These are phyloP conservation scores for Macrosiphum euphorbiae DNA, from an alignment of 2,888 invertebrate species.

Conservation along the genomic window DNA sequence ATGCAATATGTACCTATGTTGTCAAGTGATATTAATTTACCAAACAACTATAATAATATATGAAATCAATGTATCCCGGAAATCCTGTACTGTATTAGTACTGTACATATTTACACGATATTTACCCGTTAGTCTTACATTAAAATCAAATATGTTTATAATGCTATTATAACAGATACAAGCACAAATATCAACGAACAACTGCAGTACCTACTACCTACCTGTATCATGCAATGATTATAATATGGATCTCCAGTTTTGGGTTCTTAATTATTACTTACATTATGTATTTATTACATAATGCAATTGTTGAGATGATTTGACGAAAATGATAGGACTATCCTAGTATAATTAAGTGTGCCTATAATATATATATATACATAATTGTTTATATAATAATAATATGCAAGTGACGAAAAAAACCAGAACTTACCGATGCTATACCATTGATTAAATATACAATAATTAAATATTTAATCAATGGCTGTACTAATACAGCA, in stretches of 20 bases:
- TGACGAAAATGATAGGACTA: neutral
- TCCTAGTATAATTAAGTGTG: neutral
- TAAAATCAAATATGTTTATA: neutral
- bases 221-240: neutral
- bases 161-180: neutral
- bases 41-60: neutral
- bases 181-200: neutral
- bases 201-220: neutral
- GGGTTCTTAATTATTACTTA: neutral
- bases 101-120: neutral
- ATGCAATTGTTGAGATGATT: neutral
- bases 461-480: no score
- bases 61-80: slow-evolving; percentile 45
- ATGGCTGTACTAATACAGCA: neutral
- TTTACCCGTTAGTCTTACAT: neutral
- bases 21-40: neutral
- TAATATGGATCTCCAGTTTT: neutral
- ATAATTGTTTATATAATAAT: no score
- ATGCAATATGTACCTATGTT: neutral
- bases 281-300: neutral
- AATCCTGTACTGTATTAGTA: slow-evolving; percentile 51
- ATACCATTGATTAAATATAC: neutral
- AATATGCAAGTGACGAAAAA: neutral
- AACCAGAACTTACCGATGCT: neutral
- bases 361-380: no score